Evolutionary conservation across 1,140 invertebrate species (phyloP), one percentile per base, ranked within the genome.

Genomic region (Chelonus insularis): DNA sequence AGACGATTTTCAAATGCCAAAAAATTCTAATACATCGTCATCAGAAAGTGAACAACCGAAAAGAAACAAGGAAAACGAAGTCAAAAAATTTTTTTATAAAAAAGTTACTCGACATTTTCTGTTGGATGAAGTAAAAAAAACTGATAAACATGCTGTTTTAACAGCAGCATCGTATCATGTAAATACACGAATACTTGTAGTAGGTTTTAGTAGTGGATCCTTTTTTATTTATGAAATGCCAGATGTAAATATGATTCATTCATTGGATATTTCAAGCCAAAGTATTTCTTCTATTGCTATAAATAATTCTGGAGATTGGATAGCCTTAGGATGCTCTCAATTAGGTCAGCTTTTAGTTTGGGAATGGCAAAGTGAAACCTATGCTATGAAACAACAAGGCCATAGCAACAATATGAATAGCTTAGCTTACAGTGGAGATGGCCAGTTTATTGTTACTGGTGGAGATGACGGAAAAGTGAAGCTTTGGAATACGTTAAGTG

Each of bases 291-390:
- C 92, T 0, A 87, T 97, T 1, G 78, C 87, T 0, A 84, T 98
- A 34, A 98, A 98, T 73, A 78, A 78, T 7, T 90, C 88, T 12
- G 96, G 96, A 0, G 96, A 99, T 75, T 99, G 96, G 96, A 90
- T 99, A 51, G 96, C 93, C 0, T 73, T 97, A 20, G 95, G 91
- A 0, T 95, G 93, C 73, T 84, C 87, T 0, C 87, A 88, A 36
- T 82, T 92, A 1, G 96, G 95, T 0, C 95, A 98, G 74, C 78
- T 99, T 14, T 77, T 98, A 9, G 96, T 99, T 5, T 99, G 96
- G 96, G 97, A 99, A 82, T 99, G 96, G 96, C 95, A 97, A 80
- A 97, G 95, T 77, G 95, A 99, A 83, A 94, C 94, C n/a, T 98
- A 97, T 70, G 89, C 97, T 0, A 88, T 99, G 85, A 99, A 99